Percentiles rank a stretch among this genome's conserved stretches.
Evolutionary conservation across 2,888 invertebrate genomes (phyloP).

Genomic region (Lithophane ornitopus): DNA sequence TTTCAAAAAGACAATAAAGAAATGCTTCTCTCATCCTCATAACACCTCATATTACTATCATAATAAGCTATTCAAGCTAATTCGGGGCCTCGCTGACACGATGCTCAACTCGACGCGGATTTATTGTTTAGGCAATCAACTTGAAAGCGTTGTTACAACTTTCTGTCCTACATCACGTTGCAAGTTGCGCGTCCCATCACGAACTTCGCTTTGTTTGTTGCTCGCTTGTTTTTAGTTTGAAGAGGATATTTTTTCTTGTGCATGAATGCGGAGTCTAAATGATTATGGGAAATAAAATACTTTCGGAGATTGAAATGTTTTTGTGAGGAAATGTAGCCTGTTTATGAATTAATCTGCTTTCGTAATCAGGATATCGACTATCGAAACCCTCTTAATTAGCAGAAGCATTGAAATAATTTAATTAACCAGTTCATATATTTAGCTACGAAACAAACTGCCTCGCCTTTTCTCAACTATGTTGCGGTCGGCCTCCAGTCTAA

Average conservation of each 20-base stretch:
- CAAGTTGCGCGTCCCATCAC: slow-evolving; percentile 57
- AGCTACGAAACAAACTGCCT: too few relatives aligned
- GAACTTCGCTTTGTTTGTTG: slow-evolving; percentile 66
- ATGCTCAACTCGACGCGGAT: slow-evolving; percentile 72
- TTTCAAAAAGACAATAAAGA: too few relatives aligned
- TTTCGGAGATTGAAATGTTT: slow-evolving; percentile 10
- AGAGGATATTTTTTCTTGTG: slow-evolving; percentile 56
- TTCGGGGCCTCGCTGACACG: slow-evolving; percentile 19
- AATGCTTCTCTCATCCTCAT: not conserved
- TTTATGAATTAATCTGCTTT: not conserved
- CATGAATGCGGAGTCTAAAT: slow-evolving; percentile 31
- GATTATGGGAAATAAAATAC: slow-evolving; percentile 23
- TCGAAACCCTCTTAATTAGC: too few relatives aligned
- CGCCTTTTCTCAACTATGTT: not conserved
- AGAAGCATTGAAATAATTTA: too few relatives aligned
- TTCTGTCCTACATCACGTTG: slow-evolving; percentile 54
- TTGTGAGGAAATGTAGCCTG: not conserved
- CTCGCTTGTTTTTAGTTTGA: slow-evolving; percentile 68
- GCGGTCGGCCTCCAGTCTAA: not conserved
- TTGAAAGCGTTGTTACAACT: slow-evolving; percentile 77
- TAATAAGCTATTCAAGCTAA: slow-evolving; percentile 26
- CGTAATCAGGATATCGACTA: too few relatives aligned
- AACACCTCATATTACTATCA: not conserved
- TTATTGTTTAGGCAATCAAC: slow-evolving; percentile 85
- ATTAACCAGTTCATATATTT: too few relatives aligned